phyloP scores from a whole-genome alignment of 1,140 invertebrate species.

The Apocrypta bakeri region DNA sequence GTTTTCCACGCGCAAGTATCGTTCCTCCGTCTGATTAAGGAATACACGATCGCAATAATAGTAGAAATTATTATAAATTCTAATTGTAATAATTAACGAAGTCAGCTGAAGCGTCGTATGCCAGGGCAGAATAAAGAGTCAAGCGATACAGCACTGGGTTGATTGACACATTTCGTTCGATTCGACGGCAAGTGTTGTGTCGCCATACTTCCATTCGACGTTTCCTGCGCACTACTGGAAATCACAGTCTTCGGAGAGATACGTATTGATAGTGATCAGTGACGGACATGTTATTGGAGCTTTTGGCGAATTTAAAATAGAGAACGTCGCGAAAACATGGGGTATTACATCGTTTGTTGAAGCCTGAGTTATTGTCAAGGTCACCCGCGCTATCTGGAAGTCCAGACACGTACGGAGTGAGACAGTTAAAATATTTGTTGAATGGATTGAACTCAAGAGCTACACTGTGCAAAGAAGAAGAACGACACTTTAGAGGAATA shows the following conservation, averaged over 20 bases:
- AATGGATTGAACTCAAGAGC: not conserved
- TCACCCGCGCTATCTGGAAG: not conserved
- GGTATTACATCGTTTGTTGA: no score
- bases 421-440: not conserved
- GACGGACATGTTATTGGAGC: not conserved
- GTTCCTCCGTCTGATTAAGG: not conserved
- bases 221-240: slow-evolving; percentile 15
- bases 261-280: not conserved
- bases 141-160: not conserved
- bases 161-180: not conserved
- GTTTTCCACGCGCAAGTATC: slow-evolving; percentile 25
- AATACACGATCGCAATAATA: not conserved
- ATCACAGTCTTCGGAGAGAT: not conserved
- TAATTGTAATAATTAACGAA: not conserved
- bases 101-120: not conserved
- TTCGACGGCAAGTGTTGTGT: not conserved
- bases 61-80: not conserved
- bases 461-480: not conserved
- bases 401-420: not conserved
- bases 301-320: not conserved
- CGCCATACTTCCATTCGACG: not conserved
- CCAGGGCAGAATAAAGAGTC: not conserved
- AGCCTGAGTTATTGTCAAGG: not conserved
- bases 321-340: not conserved
- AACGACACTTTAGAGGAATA: not conserved